Conservation (phyloP, 2,113 vertebrate species). For the Holacanthus passer region DNA sequence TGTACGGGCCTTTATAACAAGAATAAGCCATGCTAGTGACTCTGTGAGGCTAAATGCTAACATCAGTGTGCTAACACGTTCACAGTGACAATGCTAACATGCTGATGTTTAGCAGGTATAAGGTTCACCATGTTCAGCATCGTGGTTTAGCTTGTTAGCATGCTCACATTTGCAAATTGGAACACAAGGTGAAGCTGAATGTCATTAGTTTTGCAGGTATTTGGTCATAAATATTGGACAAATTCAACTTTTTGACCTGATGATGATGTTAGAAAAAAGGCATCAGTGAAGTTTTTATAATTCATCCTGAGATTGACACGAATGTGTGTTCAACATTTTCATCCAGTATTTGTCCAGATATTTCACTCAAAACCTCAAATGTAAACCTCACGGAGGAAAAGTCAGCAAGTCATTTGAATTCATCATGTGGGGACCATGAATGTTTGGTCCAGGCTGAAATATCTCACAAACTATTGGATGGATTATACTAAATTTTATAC, state of each 20-base stretch:
- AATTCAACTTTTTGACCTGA: neutral
- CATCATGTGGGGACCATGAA: neutral
- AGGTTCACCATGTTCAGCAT: neutral
- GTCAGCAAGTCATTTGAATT: neutral
- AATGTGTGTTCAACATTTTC: neutral
- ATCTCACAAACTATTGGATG: too few species aligned
- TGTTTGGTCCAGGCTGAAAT: too few species aligned
- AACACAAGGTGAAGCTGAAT: too few species aligned
- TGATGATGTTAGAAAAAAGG: neutral
- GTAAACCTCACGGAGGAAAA: too few species aligned
- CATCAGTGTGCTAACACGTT: neutral
- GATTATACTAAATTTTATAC: too few species aligned
- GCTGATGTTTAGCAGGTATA: neutral
- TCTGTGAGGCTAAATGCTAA: neutral
- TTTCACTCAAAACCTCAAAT: too few species aligned
- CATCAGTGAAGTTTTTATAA: neutral
- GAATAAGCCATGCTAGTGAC: neutral
- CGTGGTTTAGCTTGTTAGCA: neutral
- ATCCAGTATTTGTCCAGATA: too few species aligned
- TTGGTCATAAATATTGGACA: neutral
- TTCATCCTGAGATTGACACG: neutral
- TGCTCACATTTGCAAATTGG: neutral
- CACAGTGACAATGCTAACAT: neutral
- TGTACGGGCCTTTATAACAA: neutral
- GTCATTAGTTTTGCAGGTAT: neutral